Evolutionary conservation across 2,113 vertebrate species (phyloP).

Genomic region (Parus major): DNA sequence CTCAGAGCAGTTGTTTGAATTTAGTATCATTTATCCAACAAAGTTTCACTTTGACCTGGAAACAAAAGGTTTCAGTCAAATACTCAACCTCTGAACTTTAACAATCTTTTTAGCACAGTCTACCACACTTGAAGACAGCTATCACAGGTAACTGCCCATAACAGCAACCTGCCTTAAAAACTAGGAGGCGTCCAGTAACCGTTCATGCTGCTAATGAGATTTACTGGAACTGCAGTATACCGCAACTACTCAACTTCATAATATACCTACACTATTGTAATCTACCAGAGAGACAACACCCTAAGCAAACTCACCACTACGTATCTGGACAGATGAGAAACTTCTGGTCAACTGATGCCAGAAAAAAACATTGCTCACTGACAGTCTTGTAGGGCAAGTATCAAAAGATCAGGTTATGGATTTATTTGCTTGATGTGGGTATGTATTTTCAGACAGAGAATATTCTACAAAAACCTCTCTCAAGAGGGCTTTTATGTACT

Average conservation of each 20-base stretch:
- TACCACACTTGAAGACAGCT: background rate
- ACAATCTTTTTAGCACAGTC: background rate
- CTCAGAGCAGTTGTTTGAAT: background rate
- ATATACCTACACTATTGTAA: background rate
- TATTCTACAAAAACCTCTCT: background rate
- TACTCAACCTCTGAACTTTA: background rate
- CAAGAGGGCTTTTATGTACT: background rate
- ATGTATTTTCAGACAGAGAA: background rate
- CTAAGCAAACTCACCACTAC: background rate
- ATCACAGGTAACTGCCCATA: background rate
- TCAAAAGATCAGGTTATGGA: background rate
- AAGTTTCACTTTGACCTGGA: background rate
- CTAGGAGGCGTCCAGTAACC: background rate
- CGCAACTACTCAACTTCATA: background rate
- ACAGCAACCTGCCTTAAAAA: background rate
- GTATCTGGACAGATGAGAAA: background rate
- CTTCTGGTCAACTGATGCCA: background rate
- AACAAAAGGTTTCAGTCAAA: background rate
- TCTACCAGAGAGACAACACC: background rate
- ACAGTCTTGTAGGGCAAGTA: background rate
- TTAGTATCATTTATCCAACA: background rate
- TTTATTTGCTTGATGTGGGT: background rate
- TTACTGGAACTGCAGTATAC: background rate
- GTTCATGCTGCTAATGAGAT: background rate
- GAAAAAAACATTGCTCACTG: background rate